These are phyloP conservation scores for Chrysocyon brachyurus DNA, from an alignment of 2,797 vertebrate species.

Conservation along the genomic window DNA sequence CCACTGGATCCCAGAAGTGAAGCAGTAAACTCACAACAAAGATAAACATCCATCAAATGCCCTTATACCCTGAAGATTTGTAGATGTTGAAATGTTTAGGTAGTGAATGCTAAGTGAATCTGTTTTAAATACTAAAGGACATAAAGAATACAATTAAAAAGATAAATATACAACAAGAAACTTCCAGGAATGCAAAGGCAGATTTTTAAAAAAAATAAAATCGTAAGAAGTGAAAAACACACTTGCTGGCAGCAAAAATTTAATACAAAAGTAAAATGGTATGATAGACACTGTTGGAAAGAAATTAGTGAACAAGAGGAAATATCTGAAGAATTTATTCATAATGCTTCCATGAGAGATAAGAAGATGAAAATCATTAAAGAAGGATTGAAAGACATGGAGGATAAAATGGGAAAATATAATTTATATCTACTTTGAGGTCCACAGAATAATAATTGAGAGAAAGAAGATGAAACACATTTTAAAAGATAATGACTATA, in stretches of 20 bases:
- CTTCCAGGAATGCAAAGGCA: neutral
- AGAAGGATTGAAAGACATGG: neutral
- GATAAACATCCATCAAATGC: neutral
- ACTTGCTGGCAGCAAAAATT: constrained; percentile 10
- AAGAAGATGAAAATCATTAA: neutral
- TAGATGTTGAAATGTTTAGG: neutral
- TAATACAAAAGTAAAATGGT: neutral
- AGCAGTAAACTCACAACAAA: neutral
- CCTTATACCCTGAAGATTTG: neutral
- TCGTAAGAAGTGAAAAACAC: neutral
- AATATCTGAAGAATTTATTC: neutral
- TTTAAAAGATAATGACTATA: neutral
- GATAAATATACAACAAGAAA: neutral
- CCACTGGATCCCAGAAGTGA: neutral
- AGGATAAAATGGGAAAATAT: neutral
- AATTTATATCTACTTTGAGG: neutral
- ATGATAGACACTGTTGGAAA: neutral
- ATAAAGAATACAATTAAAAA: neutral
- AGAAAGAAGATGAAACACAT: neutral
- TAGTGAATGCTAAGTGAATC: neutral
- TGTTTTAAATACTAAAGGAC: neutral
- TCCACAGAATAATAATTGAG: neutral
- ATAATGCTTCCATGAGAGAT: neutral
- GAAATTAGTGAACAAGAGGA: neutral
- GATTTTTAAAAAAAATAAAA: neutral